These are phyloP conservation scores for Grapholita molesta DNA, from an alignment of 1,140 invertebrate genomes.

Conservation along the genomic window DNA sequence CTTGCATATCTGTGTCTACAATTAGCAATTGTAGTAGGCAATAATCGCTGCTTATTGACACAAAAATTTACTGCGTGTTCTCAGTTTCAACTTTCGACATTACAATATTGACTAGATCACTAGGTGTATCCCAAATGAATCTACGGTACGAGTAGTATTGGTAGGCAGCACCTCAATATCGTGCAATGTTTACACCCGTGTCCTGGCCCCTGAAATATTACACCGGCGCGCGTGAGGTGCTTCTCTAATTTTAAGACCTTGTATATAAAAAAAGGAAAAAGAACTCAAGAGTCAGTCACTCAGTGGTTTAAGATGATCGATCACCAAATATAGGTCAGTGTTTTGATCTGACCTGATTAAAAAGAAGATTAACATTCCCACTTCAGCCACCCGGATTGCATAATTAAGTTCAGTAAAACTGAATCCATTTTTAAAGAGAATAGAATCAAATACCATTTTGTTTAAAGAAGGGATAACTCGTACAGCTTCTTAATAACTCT, in stretches of 20 bases:
- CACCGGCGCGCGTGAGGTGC: conserved; percentile 12
- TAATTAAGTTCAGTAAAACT: background rate
- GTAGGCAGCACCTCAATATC: conserved; percentile 30
- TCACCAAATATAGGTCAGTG: background rate
- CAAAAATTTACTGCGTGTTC: background rate
- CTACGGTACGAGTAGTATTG: background rate
- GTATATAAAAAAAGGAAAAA: background rate
- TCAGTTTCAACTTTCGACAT: background rate
- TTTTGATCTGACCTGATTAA: background rate
- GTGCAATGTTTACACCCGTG: conserved; percentile 37
- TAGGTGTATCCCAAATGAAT: background rate
- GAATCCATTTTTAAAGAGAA: background rate
- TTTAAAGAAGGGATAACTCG: too few species aligned
- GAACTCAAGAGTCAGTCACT: background rate
- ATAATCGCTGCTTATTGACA: background rate
- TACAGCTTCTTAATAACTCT: too few species aligned
- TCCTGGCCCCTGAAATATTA: conserved; percentile 12
- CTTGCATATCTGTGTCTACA: background rate
- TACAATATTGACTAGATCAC: too few species aligned
- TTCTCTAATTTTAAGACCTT: conserved; percentile 15
- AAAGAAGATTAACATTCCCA: background rate
- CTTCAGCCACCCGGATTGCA: background rate
- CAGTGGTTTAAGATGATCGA: background rate
- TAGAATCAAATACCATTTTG: too few species aligned
- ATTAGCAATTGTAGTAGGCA: background rate